Evolutionary conservation across 2,888 invertebrate species (phyloP).

Genomic region (Carabus problematicus): DNA sequence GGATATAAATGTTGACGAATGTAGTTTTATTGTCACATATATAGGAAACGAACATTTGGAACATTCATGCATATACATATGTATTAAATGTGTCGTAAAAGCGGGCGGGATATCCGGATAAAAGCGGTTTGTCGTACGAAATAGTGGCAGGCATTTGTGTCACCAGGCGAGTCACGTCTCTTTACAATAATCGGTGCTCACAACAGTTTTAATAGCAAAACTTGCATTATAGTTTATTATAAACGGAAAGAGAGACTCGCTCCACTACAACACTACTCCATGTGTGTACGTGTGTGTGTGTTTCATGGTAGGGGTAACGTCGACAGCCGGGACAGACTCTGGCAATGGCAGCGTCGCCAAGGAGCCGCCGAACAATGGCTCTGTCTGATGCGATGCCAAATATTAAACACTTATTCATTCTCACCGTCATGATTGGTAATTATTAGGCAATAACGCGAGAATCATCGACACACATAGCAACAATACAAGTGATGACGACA

Average conservation of each 20-base stretch:
- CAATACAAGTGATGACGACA: no score
- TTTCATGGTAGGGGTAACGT: conserved; percentile 19
- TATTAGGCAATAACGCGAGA: conserved; percentile 26
- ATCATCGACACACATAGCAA: neutral
- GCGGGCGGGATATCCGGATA: no score
- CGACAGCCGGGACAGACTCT: conserved; percentile 8
- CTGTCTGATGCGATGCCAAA: conserved; percentile 20
- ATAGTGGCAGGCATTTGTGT: conserved; percentile 22
- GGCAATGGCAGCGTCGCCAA: conserved; percentile 24
- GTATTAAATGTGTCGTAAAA: no score
- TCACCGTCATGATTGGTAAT: conserved; percentile 31
- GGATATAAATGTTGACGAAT: no score
- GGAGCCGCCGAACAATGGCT: conserved; percentile 27
- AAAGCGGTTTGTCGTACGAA: neutral
- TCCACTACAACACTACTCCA: conserved; percentile 3
- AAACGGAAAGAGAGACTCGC: conserved; percentile 25
- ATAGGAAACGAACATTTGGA: no score
- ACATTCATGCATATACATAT: no score
- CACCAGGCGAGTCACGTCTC: conserved; percentile 16
- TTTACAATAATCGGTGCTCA: conserved; percentile 34
- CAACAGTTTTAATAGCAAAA: conserved; percentile 35
- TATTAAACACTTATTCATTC: conserved; percentile 25
- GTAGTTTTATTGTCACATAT: no score
- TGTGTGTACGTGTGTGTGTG: no score
- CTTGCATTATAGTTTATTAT: conserved; percentile 34